These are phyloP conservation scores for Leptocoma aspasia DNA, from an alignment of 2,113 vertebrate genomes.

Conservation along the genomic window DNA sequence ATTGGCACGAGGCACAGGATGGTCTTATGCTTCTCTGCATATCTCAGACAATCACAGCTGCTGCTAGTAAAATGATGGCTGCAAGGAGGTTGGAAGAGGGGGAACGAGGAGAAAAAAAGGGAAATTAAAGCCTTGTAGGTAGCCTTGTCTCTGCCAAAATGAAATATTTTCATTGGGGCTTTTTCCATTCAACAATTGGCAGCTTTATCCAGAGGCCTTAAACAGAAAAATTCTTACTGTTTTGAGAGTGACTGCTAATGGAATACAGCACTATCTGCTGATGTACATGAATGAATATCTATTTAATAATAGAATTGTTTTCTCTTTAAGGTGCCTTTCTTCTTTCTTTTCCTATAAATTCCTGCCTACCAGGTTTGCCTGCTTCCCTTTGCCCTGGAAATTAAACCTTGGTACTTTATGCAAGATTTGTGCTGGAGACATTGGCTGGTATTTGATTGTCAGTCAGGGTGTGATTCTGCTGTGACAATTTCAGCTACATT, in stretches of 20 bases:
- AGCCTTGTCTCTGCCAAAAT: slow-evolving; percentile 28
- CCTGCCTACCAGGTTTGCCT: background rate
- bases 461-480: slow-evolving; percentile 29
- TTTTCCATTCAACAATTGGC: slow-evolving; percentile 24
- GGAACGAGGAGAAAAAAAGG: background rate
- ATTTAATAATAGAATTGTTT: background rate
- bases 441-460: slow-evolving; percentile 18
- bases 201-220: slow-evolving; percentile 9
- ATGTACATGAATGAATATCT: background rate
- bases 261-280: background rate
- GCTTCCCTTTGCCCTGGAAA: slow-evolving; percentile 19
- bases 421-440: background rate
- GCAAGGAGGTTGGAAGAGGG: background rate
- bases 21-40: background rate
- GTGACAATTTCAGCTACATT: slow-evolving; percentile 42
- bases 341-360: background rate
- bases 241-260: background rate
- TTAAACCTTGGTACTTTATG: background rate
- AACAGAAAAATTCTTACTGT: background rate
- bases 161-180: slow-evolving; percentile 43
- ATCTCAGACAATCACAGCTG: slow-evolving; percentile 42
- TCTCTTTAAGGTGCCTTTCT: background rate
- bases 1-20: slow-evolving; percentile 1
- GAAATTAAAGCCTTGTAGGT: slow-evolving; percentile 1
- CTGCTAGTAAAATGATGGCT: slow-evolving; percentile 39